Evolutionary conservation across 2,888 invertebrate genomes (phyloP), one percentile per base, ranked within the genome.

Genomic region (Coleophora deauratella): DNA sequence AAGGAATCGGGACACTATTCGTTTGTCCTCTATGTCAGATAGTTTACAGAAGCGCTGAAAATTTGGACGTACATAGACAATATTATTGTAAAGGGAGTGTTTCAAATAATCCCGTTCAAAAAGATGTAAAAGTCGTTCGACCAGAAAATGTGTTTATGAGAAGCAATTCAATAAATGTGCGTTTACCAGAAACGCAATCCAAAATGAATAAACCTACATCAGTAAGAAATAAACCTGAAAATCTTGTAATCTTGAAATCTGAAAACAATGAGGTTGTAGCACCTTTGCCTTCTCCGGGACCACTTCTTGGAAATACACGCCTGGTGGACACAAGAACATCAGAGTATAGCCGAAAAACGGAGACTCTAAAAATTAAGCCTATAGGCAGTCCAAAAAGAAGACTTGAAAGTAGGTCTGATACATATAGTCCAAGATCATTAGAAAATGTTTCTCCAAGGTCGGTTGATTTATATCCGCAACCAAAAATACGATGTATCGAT

Each of bases 271-370:
- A 88, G 52, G 71, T 88, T 34, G 84, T 87, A 46, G 85, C 90
- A 34, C 93, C 93, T 0, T 72, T 93, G 36, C 93, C 93, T 34
- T 94, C 94, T 3, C 95, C 95, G 0, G 95, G 95, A 0, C 95
- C 95, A 0, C 79, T 94, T 47, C 81, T 95, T 15, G 95, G 95
- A 4, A 93, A 93, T 60, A 95, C 95, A 1, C 88, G 94, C 38
- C 79, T 95, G 31, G 92, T 95, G 11, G 94, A 95, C 51, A 76
- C 88, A 9, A 75, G 82, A 56, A 51, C 62, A 31, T 62, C 68
- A 32, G 90, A 89, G 43, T 81, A 79, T 42, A 61, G 62, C 37
- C 72, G 73, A 50, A 81, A 73, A 65, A 60, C 59, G 36, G 84
- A 84, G 45, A 66, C 49, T 47, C 55, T 75, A 3, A 82, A 73